These are phyloP conservation scores for Saccostrea cuccullata DNA, from an alignment of 1,140 invertebrate species.

Conservation along the genomic window DNA sequence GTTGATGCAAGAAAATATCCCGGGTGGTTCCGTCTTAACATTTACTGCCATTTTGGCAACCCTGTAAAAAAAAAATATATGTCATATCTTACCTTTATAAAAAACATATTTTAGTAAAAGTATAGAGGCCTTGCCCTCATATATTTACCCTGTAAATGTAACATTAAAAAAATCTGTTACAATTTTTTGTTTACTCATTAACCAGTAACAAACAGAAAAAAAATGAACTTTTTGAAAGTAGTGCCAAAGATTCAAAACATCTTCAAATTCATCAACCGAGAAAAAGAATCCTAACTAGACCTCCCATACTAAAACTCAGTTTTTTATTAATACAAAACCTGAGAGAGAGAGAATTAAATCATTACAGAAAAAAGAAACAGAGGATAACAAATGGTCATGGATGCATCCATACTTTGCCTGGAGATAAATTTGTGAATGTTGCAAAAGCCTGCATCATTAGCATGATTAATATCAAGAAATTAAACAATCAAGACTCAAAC, in stretches of 20 bases:
- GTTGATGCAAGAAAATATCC: constrained; percentile 42
- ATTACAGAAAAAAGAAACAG: background rate
- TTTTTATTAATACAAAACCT: background rate
- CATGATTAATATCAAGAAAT: constrained; percentile 16
- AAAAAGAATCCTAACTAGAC: background rate
- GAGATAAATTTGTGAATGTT: background rate
- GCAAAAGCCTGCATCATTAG: constrained; percentile 23
- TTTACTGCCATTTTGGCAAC: constrained; percentile 49
- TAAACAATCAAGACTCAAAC: constrained; percentile 20
- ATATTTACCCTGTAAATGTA: no score
- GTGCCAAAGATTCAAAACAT: background rate
- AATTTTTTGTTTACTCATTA: background rate
- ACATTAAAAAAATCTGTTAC: background rate
- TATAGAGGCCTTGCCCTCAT: no score
- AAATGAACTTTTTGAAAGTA: background rate
- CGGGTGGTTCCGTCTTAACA: constrained; percentile 48
- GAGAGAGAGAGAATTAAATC: background rate
- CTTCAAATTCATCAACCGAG: background rate
- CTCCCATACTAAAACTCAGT: background rate
- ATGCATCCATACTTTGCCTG: background rate
- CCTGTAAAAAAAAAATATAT: constrained; percentile 35
- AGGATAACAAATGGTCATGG: constrained; percentile 13
- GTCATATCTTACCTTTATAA: background rate
- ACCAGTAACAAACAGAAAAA: background rate
- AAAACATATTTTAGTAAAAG: no score